Base-by-base conservation (phyloP, 2,888 invertebrate species). In the Lepas anatifera region DNA sequence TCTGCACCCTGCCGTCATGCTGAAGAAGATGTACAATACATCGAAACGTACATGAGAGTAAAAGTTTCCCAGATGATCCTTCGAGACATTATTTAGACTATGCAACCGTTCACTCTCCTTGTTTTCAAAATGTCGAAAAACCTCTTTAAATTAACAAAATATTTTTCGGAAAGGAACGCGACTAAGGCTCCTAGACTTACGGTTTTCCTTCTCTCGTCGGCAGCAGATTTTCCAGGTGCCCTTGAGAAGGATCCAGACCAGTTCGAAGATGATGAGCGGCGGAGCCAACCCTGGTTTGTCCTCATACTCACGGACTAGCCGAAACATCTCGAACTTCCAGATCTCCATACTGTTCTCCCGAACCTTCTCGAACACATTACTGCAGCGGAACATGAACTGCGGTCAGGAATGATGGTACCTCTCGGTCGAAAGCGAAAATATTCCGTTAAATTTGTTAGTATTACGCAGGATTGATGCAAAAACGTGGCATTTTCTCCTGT, bases 321-420 rank as follows among this genome's bases (percentile, higher is more conserved):
- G 78, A 71, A 79, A 81, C 78, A 80, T 79, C 74, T 80, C 79
- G 70, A 77, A 81, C 73, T 80, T 79, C 80, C 81, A 81, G 68
- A 81, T 79, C 75, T 79, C 78, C 68, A 79, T 77, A 6, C 80
- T 78, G 73, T 81, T 80, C 46, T 77, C 74, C 71, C 81, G 78
- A 11, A 81, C 79, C 69, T 78, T 77, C 39, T 81, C 78, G 74
- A 81, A 81, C 48, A 81, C 78, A 72, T 80, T 76, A 68, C 81
- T 81, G 77, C 41, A 22, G 68, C 29, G 66, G 70, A 32, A n/a
- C 25, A 16, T 1, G 25, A 50, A 25, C 11, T 29, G 25, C 27
- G 1, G 27, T 43, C 32, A 25, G 11, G 25, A n/a, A 25, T 29
- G 11, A 16, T 35, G n/a, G 25, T 25, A 41, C 18, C 22, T 27